A percentile compares a stretch with the other conserved stretches of the same genome.
Evolutionary conservation across 2,113 vertebrate genomes (phyloP).

Genomic region (Pungitius pungitius): DNA sequence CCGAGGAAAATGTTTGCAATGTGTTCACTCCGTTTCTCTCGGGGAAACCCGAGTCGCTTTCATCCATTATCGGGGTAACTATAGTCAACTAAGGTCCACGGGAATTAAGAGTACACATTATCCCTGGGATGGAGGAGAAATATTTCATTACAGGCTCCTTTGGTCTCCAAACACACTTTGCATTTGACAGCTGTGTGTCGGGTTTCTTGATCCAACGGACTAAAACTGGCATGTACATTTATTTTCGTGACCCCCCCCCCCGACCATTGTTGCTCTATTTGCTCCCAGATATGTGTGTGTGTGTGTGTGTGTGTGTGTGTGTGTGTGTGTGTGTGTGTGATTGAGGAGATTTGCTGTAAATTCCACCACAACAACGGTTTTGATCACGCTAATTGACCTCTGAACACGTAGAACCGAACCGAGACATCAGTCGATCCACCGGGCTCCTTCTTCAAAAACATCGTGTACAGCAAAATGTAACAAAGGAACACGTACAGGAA

Average conservation of each 20-base stretch:
- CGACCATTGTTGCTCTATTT: neutral
- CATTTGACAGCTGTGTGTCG: neutral
- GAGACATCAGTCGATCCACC: too few relatives aligned
- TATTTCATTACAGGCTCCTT: neutral
- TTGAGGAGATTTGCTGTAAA: neutral
- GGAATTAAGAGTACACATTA: neutral
- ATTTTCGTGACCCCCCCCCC: neutral
- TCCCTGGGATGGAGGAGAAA: neutral
- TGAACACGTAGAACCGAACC: too few relatives aligned
- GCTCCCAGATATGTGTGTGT: too few relatives aligned
- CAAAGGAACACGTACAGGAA: neutral
- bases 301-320: too few relatives aligned
- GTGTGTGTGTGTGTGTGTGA: neutral
- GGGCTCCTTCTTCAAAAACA: too few relatives aligned
- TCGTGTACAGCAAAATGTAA: too few relatives aligned
- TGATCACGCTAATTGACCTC: neutral
- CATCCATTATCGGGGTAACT: slow-evolving; percentile 35
- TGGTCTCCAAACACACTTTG: neutral
- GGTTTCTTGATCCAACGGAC: slow-evolving; percentile 1
- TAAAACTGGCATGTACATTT: neutral
- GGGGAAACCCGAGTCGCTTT: slow-evolving; percentile 21
- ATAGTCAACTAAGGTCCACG: neutral
- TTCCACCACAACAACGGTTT: neutral
- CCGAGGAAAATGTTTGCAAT: slow-evolving; percentile 38
- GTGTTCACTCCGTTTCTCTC: slow-evolving; percentile 35